Evolutionary conservation across 2,797 vertebrate genomes (phyloP).

Genomic region (Enteromius paludinosus): DNA sequence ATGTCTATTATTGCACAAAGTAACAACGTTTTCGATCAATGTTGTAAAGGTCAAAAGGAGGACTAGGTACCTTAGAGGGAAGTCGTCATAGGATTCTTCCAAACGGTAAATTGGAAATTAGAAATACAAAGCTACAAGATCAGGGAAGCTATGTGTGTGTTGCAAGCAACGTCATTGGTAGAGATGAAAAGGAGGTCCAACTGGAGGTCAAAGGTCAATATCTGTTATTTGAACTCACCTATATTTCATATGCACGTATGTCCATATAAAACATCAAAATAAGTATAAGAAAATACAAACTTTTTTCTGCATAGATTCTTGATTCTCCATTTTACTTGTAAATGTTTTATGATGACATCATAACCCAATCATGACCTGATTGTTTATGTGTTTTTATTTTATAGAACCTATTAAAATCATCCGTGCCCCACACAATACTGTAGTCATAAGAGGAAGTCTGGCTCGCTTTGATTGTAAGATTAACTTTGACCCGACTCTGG

Average conservation of each 20-base stretch:
- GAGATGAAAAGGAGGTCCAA: slow-evolving; percentile 88
- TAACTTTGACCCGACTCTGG: slow-evolving; percentile 84
- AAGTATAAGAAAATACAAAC: background rate
- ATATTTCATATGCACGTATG: background rate
- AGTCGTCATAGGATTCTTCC: slow-evolving; percentile 86
- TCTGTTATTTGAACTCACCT: background rate
- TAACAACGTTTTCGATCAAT: background rate
- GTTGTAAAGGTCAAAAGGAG: slow-evolving; percentile 90
- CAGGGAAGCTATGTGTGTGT: slow-evolving; percentile 92
- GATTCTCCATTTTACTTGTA: background rate
- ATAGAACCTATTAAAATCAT: slow-evolving; percentile 89
- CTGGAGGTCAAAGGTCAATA: slow-evolving; percentile 95
- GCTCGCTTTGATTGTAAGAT: slow-evolving; percentile 87
- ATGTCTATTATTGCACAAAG: no score
- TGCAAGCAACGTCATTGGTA: slow-evolving; percentile 92
- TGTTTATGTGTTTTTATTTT: background rate
- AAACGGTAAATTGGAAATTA: slow-evolving; percentile 94
- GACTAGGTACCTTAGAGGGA: slow-evolving; percentile 90
- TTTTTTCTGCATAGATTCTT: background rate
- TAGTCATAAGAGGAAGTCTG: slow-evolving; percentile 83
- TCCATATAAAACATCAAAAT: background rate
- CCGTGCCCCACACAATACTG: slow-evolving; percentile 85
- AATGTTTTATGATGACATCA: background rate
- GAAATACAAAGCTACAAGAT: slow-evolving; percentile 85
- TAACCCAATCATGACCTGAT: background rate